These are phyloP conservation scores for Nezara viridula DNA, from an alignment of 2,888 invertebrate genomes.

Conservation along the genomic window DNA sequence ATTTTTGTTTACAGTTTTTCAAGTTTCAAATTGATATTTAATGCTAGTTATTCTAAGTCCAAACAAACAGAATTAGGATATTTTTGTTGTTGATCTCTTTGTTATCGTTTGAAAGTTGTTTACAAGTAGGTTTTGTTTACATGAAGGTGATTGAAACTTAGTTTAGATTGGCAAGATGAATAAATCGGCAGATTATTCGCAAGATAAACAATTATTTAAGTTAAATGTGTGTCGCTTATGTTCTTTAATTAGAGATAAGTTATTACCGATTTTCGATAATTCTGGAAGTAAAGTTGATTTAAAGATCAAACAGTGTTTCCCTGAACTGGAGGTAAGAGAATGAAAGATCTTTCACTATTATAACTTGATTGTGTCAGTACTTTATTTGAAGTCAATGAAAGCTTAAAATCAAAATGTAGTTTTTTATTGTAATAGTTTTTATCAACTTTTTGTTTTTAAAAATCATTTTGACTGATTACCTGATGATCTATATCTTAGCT, in stretches of 20 bases:
- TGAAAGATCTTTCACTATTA: not conserved
- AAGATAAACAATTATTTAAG: conserved; percentile 56
- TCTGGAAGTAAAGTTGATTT: conserved; percentile 67
- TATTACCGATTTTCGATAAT: conserved; percentile 62
- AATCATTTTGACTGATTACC: not conserved
- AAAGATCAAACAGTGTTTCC: conserved; percentile 69
- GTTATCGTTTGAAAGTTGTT: not conserved
- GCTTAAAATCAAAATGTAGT: not conserved
- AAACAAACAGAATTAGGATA: not conserved
- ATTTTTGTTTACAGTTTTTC: no score
- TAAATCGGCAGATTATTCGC: conserved; percentile 4
- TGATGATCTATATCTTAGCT: not conserved
- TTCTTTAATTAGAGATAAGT: conserved; percentile 60
- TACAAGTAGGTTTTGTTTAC: not conserved
- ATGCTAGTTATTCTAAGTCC: not conserved
- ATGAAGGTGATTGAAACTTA: not conserved
- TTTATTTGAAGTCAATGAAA: not conserved
- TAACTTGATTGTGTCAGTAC: not conserved
- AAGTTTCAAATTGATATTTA: no score
- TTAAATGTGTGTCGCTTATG: conserved; percentile 61
- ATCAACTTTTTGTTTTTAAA: not conserved
- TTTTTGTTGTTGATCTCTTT: not conserved
- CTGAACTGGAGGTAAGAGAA: conserved; percentile 68
- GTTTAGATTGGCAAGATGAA: not conserved
- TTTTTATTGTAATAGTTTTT: not conserved